Conservation (phyloP, 1,140 invertebrate genomes). For the Coboldia fuscipes region DNA sequence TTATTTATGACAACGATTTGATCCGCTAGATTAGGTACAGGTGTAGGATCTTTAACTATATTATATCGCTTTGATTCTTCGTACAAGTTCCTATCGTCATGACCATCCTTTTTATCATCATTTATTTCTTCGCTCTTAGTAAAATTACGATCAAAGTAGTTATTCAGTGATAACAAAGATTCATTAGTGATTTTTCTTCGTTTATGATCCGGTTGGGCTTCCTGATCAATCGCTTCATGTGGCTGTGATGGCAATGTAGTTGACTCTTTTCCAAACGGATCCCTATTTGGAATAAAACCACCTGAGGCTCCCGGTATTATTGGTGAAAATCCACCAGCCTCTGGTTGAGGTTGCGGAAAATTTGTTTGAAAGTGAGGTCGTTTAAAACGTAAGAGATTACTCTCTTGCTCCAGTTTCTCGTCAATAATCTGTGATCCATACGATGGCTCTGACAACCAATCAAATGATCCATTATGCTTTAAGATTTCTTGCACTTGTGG, state of each 20-base stretch:
- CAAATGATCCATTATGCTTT: conserved; percentile 7
- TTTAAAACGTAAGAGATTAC: conserved; percentile 7
- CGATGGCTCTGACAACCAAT: conserved; percentile 9
- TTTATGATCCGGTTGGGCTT: neutral
- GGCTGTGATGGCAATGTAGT: neutral
- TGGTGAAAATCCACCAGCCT: conserved; percentile 49
- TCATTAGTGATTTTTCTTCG: neutral
- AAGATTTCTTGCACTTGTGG: conserved; percentile 20
- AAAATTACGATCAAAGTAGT: neutral
- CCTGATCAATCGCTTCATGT: neutral
- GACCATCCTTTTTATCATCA: neutral
- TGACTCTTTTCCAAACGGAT: conserved; percentile 22
- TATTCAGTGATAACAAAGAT: neutral
- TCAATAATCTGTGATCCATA: conserved; percentile 21
- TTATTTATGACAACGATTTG: too few relatives aligned
- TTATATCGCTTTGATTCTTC: too few relatives aligned
- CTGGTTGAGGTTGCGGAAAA: conserved; percentile 35
- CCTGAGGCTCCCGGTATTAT: conserved; percentile 38
- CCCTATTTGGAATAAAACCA: conserved; percentile 43
- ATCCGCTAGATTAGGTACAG: too few relatives aligned
- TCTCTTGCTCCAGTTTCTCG: conserved; percentile 18
- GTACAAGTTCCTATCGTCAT: too few relatives aligned
- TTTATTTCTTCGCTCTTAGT: neutral
- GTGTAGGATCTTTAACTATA: too few relatives aligned
- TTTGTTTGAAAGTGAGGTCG: conserved; percentile 17